phyloP scores from a whole-genome alignment of 2,888 invertebrate species.

The Pilophorus perplexus region DNA sequence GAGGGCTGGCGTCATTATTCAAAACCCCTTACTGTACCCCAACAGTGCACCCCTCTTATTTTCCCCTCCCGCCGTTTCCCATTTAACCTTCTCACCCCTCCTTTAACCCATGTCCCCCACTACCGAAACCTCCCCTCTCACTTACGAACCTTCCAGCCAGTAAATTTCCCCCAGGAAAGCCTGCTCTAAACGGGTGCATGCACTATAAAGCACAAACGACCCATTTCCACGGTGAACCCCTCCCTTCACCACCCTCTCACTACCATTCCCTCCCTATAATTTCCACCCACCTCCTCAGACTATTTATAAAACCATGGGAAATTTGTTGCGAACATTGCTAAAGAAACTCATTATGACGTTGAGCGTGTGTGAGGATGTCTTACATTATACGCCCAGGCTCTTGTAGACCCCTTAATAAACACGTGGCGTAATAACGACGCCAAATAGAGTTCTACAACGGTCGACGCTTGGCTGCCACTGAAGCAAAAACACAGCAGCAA shows the following conservation, averaged over 20 bases:
- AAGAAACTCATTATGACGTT: neutral
- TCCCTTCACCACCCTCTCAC: neutral
- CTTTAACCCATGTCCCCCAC: neutral
- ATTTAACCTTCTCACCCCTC: neutral
- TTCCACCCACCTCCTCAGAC: neutral
- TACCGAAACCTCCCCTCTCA: neutral
- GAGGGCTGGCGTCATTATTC: conserved; percentile 20
- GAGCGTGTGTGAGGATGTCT: too few species aligned
- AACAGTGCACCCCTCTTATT: neutral
- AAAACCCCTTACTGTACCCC: conserved; percentile 27
- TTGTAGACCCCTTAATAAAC: too few species aligned
- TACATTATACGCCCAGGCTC: too few species aligned
- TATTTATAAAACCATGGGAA: neutral
- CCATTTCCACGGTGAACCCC: conserved; percentile 24
- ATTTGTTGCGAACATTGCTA: neutral
- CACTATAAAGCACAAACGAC: conserved; percentile 38
- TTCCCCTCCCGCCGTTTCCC: neutral
- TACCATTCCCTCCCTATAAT: neutral
- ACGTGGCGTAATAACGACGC: too few species aligned
- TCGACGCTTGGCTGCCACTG: too few species aligned
- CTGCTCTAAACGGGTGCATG: conserved; percentile 36
- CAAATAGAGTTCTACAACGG: too few species aligned
- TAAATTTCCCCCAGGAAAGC: conserved; percentile 34
- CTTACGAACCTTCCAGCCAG: conserved; percentile 28
- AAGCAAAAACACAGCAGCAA: too few species aligned